A percentile compares a stretch with the other conserved stretches of the same genome.
Conservation (phyloP, 2,888 invertebrate genomes). For the Callyntrura guangdongensis region DNA sequence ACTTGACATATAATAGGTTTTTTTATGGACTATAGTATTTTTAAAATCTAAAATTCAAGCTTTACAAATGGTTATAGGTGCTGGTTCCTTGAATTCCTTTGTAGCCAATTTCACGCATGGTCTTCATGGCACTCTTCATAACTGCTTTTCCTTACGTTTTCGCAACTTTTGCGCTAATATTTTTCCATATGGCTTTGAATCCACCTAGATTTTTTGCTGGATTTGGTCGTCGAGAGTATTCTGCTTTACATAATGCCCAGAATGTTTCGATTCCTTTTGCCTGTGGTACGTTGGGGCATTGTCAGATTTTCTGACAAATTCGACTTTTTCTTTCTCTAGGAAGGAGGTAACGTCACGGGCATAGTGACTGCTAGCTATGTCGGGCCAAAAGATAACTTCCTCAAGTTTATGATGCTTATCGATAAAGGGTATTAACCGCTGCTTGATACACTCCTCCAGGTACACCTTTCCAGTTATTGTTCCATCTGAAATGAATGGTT, state of each 20-base stretch:
- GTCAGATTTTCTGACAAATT: slow-evolving; percentile 53
- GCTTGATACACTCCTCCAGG: slow-evolving; percentile 58
- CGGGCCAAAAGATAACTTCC: slow-evolving; percentile 71
- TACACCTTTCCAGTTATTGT: slow-evolving; percentile 49
- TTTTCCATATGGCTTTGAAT: slow-evolving; percentile 46
- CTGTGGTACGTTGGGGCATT: slow-evolving; percentile 75
- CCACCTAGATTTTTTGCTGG: slow-evolving; percentile 41
- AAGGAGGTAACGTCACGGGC: background rate
- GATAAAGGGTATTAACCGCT: slow-evolving; percentile 58
- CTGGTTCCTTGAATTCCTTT: no score
- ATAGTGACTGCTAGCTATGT: slow-evolving; percentile 64
- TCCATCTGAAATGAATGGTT: slow-evolving; percentile 55
- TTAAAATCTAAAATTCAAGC: no score
- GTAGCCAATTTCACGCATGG: background rate
- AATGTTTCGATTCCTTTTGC: slow-evolving; percentile 67
- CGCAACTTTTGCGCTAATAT: slow-evolving; percentile 28
- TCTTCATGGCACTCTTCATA: background rate
- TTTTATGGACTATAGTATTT: no score
- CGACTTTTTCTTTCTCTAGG: slow-evolving; percentile 1
- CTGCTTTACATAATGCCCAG: slow-evolving; percentile 68
- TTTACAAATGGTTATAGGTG: no score
- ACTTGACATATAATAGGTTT: no score
- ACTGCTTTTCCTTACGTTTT: slow-evolving; percentile 9
- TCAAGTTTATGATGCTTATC: slow-evolving; percentile 51
- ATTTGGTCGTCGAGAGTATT: slow-evolving; percentile 46